Base-by-base conservation (phyloP, 2,797 vertebrate genomes). In the Erethizon dorsatum region DNA sequence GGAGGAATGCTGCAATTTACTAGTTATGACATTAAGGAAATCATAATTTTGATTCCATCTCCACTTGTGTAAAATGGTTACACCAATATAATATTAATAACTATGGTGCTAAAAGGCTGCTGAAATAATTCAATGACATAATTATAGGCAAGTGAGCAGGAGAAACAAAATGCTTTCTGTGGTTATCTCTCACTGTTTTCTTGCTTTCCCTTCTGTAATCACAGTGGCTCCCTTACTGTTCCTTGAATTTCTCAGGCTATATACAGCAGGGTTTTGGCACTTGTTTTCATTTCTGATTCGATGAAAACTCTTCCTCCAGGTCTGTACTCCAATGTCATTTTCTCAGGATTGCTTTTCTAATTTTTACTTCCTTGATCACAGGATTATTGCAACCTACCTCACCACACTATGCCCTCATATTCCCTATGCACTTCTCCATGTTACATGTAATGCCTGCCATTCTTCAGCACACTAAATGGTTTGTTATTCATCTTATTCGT, bases 21-120 rank as follows among this genome's bases (percentile, higher is more conserved):
- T 56, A 77, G 85, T 91, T 80, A 59, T 61, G 22, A 75, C 13
- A 71, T 73, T 59, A 59, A 13, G 12, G 71, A 84, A 80, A 67
- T 79, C 17, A 13, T 41, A 31, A 12, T 83, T 90, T 71, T 95
- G 0, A 56, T 92, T 94, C 12, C 54, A 7, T 26, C 15, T 61
- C 93, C 52, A 85, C 31, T 45, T 96, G 5, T 56, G 1, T 79
- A 77, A 80, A 96, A 93, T 69, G 69, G 9, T 47, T 69, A n/a
- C 17, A 20, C 33, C 15, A 69, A 69, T 69, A 37, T n/a, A 18
- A 0, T 79, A 67, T 86, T 83, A 17, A 79, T 88, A 90, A 8
- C 17, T 79, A 50, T 4, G 3, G n/a, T 79, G 6, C 45, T n/a
- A 31, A 88, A 94, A 86, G 45, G 1, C 22, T 88, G 31, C 67